A percentile compares a stretch with the other conserved stretches of the same genome.
These are phyloP conservation scores for Marmota monax DNA, from an alignment of 2,113 vertebrate species.

Conservation along the genomic window DNA sequence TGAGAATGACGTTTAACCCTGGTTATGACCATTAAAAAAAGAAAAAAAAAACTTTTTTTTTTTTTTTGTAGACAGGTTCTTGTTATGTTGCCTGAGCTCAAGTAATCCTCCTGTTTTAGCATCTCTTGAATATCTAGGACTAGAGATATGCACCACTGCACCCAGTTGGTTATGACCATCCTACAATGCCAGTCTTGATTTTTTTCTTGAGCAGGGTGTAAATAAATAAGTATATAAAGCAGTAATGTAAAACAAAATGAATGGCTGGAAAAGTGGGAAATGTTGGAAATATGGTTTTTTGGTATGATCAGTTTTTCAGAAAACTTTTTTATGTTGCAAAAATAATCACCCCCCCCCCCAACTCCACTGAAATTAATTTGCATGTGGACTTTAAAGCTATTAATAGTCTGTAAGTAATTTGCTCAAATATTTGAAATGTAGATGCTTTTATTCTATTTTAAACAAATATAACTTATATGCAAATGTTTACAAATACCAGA, in stretches of 20 bases:
- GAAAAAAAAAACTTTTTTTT: too few relatives aligned
- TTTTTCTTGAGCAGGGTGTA: neutral
- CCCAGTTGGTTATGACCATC: neutral
- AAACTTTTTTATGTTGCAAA: neutral
- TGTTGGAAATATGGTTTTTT: neutral
- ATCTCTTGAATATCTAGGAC: too few relatives aligned
- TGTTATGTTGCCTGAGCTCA: too few relatives aligned
- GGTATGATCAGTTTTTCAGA: constrained; percentile 6
- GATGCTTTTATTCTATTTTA: constrained; percentile 47
- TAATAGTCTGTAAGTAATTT: constrained; percentile 36
- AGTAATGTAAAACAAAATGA: neutral
- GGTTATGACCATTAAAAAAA: neutral
- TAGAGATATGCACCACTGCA: too few relatives aligned
- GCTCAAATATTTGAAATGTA: constrained; percentile 45
- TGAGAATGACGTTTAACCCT: neutral
- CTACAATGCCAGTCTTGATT: neutral
- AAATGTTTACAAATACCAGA: constrained; percentile 51
- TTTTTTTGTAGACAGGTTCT: too few relatives aligned
- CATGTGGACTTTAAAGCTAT: neutral
- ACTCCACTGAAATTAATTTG: constrained; percentile 33
- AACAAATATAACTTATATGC: constrained; percentile 22
- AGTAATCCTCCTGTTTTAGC: too few relatives aligned
- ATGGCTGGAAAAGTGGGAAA: neutral
- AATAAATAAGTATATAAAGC: neutral
- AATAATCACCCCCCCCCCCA: neutral